Evolutionary conservation across 92 coral and sea anemone species (phyloP), one percentile per base, ranked within the genome.

Genomic region (Umimayanthus chanpuru): DNA sequence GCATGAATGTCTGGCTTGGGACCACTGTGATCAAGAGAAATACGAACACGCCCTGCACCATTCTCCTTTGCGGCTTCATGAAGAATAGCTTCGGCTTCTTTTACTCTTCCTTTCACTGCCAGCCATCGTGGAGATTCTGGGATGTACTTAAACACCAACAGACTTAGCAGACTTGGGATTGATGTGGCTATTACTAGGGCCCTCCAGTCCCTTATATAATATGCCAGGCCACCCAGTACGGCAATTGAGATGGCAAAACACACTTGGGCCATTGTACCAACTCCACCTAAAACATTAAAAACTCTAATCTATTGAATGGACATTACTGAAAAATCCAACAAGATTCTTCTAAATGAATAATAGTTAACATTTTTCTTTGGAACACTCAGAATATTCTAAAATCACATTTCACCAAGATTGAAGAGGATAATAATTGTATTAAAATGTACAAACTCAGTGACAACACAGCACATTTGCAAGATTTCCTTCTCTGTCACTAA

Each of bases 121-220:
- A 96, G 88, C 99, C 99, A 96, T 68, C 99, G 91, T 30, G 98
- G 94, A 0, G 99, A 96, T 66, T 96, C 99, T 68, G 96, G 93
- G 44, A 93, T 76, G n/a, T 82, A 76, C 15, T 83, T 88, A 67
- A 92, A 84, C 15, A 90, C 71, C 9, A 93, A 76, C 77, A 92
- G 44, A 30, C 92, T 94, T 50, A 96, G 44, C 20, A 91, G 38
- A 23, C 94, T 89, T 40, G 96, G 96, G 39, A 92, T 29, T 28
- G 94, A 88, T 49, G 96, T 91, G 8, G 91, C 90, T 5, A 95
- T 84, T 38, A 90, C 86, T 20, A 95, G 80, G 0, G 88, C 86
- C 39, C 94, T 94, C 99, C 99, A 96, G 84, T 93, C 89, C 70
- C 83, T 92, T 9, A 95, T 88, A 30, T 92, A 41, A 64, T 95